Evolutionary conservation across 2,113 vertebrate species (phyloP), one percentile per base, ranked within the genome.

Genomic region (Corythaeola cristata): DNA sequence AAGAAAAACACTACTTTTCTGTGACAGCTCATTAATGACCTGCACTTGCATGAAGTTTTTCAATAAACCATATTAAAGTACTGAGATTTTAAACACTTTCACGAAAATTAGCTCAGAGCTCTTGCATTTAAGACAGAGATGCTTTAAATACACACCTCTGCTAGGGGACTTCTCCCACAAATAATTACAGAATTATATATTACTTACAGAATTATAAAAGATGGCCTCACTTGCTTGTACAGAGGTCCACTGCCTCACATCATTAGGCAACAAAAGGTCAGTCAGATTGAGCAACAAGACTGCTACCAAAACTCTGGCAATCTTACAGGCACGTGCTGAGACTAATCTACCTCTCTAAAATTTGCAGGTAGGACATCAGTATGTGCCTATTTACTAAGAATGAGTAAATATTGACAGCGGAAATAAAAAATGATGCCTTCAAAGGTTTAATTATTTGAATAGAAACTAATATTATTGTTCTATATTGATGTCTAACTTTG

Each of bases 31-130:
- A 76, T 62, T 90, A 93, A 12, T 72, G 63, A 88, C 33, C 39
- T 52, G 26, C 30, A 72, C 33, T 88, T 58, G 35, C 59, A 37
- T n/a, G 8, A 80, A 52, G 32, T 73, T 90, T 85, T 81, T 47
- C 55, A 85, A 37, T 52, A 77, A 93, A 68, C 15, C 26, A 50
- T 22, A 68, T 37, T 84, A 55, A 84, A 88, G 26, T 64, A 71
- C 71, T 62, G 17, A 81, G 32, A 60, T 88, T 84, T 93, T 59
- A 74, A 93, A 96, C 8, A 95, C 27, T 91, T 95, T 47, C 23
- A 75, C 41, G 35, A 73, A 86, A 62, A 77, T 66, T 30, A 89
- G 78, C 74, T 69, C 77, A 91, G 45, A 44, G 83, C 80, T 64
- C 88, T 76, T 71, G 71, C 32, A 96, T 73, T 95, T 92, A 93